phyloP scores from a whole-genome alignment of 2,888 invertebrate genomes.

The Agrenia bidenticulata region DNA sequence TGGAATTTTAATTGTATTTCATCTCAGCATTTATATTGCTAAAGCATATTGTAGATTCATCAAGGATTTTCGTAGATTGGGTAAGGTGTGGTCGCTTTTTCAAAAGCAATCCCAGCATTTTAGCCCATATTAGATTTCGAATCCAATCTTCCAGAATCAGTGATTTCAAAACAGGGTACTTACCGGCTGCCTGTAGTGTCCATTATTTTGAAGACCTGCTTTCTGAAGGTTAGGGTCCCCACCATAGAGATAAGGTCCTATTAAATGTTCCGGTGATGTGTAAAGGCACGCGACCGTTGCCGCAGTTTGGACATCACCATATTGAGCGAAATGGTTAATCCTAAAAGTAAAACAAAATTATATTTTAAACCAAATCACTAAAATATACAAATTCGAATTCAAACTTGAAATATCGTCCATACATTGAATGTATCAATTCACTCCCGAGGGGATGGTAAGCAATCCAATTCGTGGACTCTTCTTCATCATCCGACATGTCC shows the following conservation, averaged over 20 bases:
- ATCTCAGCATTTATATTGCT: no score
- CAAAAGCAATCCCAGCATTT: no score
- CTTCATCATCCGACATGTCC: slow-evolving; percentile 57
- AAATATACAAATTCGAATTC: not conserved
- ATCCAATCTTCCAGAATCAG: no score
- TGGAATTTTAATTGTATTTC: no score
- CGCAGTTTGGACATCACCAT: slow-evolving; percentile 74
- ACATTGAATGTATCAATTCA: slow-evolving; percentile 81
- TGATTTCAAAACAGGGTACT: not conserved
- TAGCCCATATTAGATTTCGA: no score
- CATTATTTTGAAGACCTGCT: slow-evolving; percentile 21
- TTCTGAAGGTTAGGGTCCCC: slow-evolving; percentile 14
- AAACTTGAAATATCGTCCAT: slow-evolving; percentile 56
- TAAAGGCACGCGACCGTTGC: slow-evolving; percentile 59
- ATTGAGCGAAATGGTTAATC: slow-evolving; percentile 75
- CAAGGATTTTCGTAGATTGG: no score
- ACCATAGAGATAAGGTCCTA: slow-evolving; percentile 4
- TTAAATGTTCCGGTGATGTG: slow-evolving; percentile 25
- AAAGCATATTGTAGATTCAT: no score
- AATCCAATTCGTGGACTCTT: slow-evolving; percentile 73
- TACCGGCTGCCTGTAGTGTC: slow-evolving; percentile 43
- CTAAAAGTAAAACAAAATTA: slow-evolving; percentile 57
- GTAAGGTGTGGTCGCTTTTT: no score
- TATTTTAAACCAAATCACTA: not conserved
- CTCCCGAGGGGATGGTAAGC: slow-evolving; percentile 81